Percentiles rank a stretch among this genome's conserved stretches.
phyloP scores from a whole-genome alignment of 2,888 invertebrate genomes.

The Drosophila parthenogenetica region DNA sequence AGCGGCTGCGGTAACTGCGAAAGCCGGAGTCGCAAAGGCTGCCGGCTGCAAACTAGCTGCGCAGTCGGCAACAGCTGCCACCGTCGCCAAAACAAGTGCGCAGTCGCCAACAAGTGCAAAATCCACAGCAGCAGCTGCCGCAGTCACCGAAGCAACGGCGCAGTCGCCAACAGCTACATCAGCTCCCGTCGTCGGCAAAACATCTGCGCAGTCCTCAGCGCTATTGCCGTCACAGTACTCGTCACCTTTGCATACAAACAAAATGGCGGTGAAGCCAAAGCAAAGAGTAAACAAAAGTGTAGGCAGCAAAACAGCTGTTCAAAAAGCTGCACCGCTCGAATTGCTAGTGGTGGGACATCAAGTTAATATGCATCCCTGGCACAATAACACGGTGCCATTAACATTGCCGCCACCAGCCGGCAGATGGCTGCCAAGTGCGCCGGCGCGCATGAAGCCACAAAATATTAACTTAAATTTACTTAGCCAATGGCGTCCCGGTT shows the following conservation, averaged over 20 bases:
- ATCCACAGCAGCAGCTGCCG: background rate
- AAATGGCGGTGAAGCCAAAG: slow-evolving; percentile 3
- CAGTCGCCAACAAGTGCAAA: no score
- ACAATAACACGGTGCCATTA: background rate
- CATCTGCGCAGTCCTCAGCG: background rate
- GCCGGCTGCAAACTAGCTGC: no score
- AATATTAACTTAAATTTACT: background rate
- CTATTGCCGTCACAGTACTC: no score
- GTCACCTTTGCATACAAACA: background rate
- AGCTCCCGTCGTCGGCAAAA: no score
- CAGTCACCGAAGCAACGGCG: background rate
- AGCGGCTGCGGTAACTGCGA: no score
- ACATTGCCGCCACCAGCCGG: background rate
- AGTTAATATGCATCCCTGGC: slow-evolving; percentile 17
- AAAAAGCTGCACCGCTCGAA: slow-evolving; percentile 4
- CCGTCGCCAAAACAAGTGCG: no score
- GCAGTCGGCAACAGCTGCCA: no score
- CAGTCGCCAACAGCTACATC: background rate
- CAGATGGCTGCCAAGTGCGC: no score
- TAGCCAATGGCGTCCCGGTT: background rate
- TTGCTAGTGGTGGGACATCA: slow-evolving; percentile 42
- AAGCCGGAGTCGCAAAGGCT: no score
- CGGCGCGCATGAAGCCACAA: background rate
- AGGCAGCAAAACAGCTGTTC: background rate
- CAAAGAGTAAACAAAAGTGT: background rate